Evolutionary conservation across 2,888 invertebrate species (phyloP).

Genomic region (Morpho deidamia): DNA sequence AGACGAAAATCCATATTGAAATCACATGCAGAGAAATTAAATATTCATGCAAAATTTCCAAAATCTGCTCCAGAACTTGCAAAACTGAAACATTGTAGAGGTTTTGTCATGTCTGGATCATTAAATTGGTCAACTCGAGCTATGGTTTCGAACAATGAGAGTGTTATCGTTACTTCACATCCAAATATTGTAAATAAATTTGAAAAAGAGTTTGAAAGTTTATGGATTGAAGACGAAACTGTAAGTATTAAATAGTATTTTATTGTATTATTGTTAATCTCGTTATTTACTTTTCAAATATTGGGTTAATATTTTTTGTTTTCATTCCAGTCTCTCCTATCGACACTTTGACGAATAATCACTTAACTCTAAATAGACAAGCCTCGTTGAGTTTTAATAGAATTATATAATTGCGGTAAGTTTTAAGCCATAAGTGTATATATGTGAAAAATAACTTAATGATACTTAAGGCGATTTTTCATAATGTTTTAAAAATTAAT

Average conservation of each 20-base stretch:
- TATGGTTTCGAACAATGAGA: constrained; percentile 84
- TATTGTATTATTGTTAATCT: too few species aligned
- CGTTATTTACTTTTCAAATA: neutral
- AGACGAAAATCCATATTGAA: constrained; percentile 56
- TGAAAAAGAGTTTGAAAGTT: constrained; percentile 78
- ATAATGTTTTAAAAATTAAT: too few species aligned
- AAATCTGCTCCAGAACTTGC: constrained; percentile 35
- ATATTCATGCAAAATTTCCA: constrained; percentile 50
- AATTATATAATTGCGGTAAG: too few species aligned
- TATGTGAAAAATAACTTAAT: too few species aligned
- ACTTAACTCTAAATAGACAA: neutral
- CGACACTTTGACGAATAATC: constrained; percentile 24
- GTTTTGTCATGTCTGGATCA: constrained; percentile 83
- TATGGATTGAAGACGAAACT: constrained; percentile 78
- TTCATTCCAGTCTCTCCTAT: constrained; percentile 39
- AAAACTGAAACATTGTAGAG: constrained; percentile 47
- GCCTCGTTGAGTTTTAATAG: neutral
- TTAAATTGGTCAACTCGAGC: constrained; percentile 88
- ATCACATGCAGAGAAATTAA: constrained; percentile 61
- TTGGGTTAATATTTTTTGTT: constrained; percentile 17
- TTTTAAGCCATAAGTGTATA: too few species aligned
- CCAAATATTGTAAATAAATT: constrained; percentile 73
- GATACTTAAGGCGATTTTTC: too few species aligned
- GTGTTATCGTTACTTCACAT: constrained; percentile 81
- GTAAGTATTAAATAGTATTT: constrained; percentile 33